Percentiles rank a stretch among this genome's conserved stretches.
Evolutionary conservation across 35 echinoderm and acorn worm species (phyloP).

Genomic region (Diadema setosum): DNA sequence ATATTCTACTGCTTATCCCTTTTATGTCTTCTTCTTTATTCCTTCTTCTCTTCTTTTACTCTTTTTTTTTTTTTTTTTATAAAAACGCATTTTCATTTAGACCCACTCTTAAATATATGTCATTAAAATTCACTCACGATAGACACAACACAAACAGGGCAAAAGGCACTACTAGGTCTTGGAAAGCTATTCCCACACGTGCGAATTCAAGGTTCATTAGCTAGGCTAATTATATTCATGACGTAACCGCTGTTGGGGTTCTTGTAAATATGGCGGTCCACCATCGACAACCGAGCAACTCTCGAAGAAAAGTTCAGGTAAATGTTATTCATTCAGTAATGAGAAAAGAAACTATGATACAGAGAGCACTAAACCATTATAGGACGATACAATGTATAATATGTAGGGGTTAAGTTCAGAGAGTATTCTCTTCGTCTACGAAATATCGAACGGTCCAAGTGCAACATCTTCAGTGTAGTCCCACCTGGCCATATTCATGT

Average conservation of each 20-base stretch:
- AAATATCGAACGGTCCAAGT: background rate
- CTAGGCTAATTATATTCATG: background rate
- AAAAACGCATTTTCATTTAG: too few relatives aligned
- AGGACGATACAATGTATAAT: background rate
- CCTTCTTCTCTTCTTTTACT: too few relatives aligned
- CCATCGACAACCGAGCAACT: constrained; percentile 70
- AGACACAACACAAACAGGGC: too few relatives aligned
- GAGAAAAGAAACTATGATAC: background rate
- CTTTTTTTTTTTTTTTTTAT: too few relatives aligned
- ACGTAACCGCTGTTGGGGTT: background rate
- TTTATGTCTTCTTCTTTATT: too few relatives aligned
- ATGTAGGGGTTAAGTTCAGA: background rate
- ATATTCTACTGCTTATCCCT: too few relatives aligned
- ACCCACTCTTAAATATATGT: too few relatives aligned
- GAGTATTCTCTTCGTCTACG: background rate
- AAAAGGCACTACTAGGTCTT: too few relatives aligned
- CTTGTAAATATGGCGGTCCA: constrained; percentile 76
- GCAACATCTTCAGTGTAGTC: background rate
- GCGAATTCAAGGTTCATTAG: too few relatives aligned
- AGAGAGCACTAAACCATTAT: background rate
- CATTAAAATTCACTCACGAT: too few relatives aligned
- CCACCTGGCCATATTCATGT: background rate
- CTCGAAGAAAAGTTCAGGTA: constrained; percentile 94
- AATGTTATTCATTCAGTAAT: background rate
- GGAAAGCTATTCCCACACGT: too few relatives aligned